phyloP scores from a whole-genome alignment of 2,797 vertebrate species.

The Poecile montanus region DNA sequence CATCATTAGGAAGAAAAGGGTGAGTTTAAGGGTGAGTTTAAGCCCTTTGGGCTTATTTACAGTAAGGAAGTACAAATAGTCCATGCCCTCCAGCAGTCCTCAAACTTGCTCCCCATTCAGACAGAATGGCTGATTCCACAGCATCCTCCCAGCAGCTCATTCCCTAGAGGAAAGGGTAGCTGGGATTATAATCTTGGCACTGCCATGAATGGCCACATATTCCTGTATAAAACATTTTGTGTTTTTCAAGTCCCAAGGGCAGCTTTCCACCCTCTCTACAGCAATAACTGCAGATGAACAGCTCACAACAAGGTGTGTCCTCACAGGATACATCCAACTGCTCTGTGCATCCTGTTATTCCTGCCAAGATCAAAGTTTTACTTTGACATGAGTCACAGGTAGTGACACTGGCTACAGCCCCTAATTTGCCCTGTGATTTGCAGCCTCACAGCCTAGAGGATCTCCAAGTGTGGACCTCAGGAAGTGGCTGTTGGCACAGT shows the following conservation, averaged over 20 bases:
- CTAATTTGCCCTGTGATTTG: neutral
- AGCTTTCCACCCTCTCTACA: neutral
- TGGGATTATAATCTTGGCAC: neutral
- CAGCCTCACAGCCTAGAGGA: neutral
- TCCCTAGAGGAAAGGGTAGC: neutral
- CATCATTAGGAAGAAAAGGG: neutral
- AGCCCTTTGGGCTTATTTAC: neutral
- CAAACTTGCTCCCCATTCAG: neutral
- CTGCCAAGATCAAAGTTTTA: conserved; percentile 44
- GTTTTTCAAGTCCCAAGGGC: neutral
- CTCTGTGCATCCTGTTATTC: conserved; percentile 44
- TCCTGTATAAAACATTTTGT: neutral
- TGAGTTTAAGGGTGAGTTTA: conserved; percentile 38
- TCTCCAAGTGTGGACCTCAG: neutral
- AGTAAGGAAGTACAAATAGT: neutral
- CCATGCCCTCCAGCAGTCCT: neutral
- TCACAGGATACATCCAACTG: conserved; percentile 33
- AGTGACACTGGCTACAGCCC: neutral
- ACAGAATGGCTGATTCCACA: neutral
- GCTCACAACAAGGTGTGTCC: conserved; percentile 19
- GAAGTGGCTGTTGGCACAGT: conserved; percentile 8
- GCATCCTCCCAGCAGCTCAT: neutral
- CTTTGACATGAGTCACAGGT: conserved; percentile 8
- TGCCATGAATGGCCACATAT: neutral
- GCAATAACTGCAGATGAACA: neutral